Evolutionary conservation across 2,888 invertebrate species (phyloP), one percentile per base, ranked within the genome.

Genomic region (Orthosia cruda): DNA sequence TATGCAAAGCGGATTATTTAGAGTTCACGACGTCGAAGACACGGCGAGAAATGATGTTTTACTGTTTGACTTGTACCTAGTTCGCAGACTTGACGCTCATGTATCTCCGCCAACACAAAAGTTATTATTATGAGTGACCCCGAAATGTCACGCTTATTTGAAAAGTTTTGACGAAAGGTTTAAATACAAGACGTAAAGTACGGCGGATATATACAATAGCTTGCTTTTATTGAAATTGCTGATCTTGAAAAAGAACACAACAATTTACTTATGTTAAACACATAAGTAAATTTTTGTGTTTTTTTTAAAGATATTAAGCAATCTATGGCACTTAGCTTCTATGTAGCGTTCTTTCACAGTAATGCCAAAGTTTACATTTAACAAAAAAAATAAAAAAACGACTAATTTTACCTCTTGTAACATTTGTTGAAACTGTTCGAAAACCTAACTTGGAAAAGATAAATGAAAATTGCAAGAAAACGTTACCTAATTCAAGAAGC

Each of bases 1-100:
- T n/a, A n/a, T 91, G 90, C 90, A 90, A 92, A 92, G 88, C 85
- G 87, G 89, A 90, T 91, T 90, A 89, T 86, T 88, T 86, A 80
- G 85, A 88, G 85, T 87, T 85, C 86, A 80, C 81, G 78, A 65
- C 68, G 74, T 67, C 66, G 66, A 58, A 52, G 20, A 15, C 20
- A 64, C 50, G 68, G 59, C 63, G 63, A 62, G 73, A 66, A 40
- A 71, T 69, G 77, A 74, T 67, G 74, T 81, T 85, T 87, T 86
- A 77, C 84, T 76, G 71, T 71, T 80, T 86, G 79, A 85, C 80
- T 84, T 84, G 77, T 67, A 65, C 23, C 23, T 81, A 65, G 68
- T 83, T 80, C 58, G n/a, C 18, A 40, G 55, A 65, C 61, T 75
- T 73, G 59, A 58, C 62, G 58, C 49, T 71, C 47, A 40, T 59